Percentiles rank a stretch among this genome's conserved stretches.
Evolutionary conservation across 1,140 invertebrate genomes (phyloP).

Genomic region (Pomphorhynchus laevis): DNA sequence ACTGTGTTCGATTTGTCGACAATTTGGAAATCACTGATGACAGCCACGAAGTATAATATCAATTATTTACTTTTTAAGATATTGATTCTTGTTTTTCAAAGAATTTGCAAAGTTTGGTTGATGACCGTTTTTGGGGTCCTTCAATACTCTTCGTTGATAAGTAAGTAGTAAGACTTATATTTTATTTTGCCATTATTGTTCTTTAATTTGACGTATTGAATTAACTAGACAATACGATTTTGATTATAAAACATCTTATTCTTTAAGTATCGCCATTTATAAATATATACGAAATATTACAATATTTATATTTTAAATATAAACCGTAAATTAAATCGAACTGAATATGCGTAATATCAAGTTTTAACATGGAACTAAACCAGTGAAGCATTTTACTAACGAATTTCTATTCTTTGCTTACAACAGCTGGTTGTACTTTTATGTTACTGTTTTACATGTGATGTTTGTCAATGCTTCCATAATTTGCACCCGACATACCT

Average conservation of each 20-base stretch:
- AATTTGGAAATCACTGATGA: constrained; percentile 44
- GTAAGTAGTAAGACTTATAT: constrained; percentile 24
- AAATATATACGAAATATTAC: neutral
- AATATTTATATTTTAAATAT: neutral
- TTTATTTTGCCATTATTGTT: neutral
- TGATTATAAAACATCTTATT: neutral
- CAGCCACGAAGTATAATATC: constrained; percentile 20
- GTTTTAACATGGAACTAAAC: no score
- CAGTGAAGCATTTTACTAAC: no score
- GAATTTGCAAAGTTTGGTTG: constrained; percentile 39
- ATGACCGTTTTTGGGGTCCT: constrained; percentile 54
- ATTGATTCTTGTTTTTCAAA: constrained; percentile 12
- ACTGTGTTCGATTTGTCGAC: constrained; percentile 62
- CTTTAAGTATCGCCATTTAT: neutral
- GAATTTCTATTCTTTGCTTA: no score
- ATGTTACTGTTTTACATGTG: no score
- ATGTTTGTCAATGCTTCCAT: no score
- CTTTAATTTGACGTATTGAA: neutral
- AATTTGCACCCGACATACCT: no score
- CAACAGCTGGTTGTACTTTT: no score
- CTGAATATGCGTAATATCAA: no score
- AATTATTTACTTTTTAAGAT: constrained; percentile 1
- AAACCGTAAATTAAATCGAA: no score
- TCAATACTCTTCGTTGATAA: constrained; percentile 67
- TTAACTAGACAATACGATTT: neutral